These are phyloP conservation scores for Epinephelus coioides DNA, from an alignment of 2,797 vertebrate genomes.

Conservation along the genomic window DNA sequence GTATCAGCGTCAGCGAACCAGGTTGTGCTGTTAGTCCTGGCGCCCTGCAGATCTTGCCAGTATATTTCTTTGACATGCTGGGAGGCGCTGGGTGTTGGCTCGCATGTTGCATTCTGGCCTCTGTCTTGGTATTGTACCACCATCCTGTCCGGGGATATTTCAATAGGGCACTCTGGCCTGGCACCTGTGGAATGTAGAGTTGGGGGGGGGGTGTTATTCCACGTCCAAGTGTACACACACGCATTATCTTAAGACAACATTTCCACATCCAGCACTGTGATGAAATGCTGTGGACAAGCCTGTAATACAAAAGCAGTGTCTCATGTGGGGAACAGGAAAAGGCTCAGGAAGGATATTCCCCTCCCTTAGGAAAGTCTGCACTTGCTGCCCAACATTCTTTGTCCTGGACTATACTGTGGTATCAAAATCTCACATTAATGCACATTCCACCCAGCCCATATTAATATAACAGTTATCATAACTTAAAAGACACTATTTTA, in stretches of 20 bases:
- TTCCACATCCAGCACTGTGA: not conserved
- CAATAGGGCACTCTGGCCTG: slow-evolving; percentile 62
- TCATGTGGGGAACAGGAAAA: slow-evolving; percentile 61
- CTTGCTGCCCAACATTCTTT: slow-evolving; percentile 57
- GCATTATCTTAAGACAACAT: slow-evolving; percentile 36
- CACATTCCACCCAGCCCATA: not conserved
- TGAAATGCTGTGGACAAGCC: not conserved
- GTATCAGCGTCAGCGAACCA: slow-evolving; percentile 26
- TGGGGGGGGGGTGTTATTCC: slow-evolving; percentile 13
- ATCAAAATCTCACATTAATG: not conserved
- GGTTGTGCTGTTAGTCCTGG: accelerated
- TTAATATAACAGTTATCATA: not conserved
- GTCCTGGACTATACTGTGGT: not conserved
- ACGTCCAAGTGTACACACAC: not conserved
- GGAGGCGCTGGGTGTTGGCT: accelerated
- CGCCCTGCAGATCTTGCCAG: slow-evolving; percentile 38
- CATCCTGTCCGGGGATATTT: slow-evolving; percentile 65
- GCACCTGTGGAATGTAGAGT: slow-evolving; percentile 55
- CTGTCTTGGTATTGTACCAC: slow-evolving; percentile 57
- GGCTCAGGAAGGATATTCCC: slow-evolving; percentile 75
- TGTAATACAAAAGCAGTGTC: slow-evolving; percentile 58
- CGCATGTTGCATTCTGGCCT: slow-evolving; percentile 14
- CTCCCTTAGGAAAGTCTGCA: slow-evolving; percentile 46
- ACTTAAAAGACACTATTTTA: not conserved
- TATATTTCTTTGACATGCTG: not conserved